Evolutionary conservation across 1,140 invertebrate genomes (phyloP).

Genomic region (Teleogryllus occipitalis): DNA sequence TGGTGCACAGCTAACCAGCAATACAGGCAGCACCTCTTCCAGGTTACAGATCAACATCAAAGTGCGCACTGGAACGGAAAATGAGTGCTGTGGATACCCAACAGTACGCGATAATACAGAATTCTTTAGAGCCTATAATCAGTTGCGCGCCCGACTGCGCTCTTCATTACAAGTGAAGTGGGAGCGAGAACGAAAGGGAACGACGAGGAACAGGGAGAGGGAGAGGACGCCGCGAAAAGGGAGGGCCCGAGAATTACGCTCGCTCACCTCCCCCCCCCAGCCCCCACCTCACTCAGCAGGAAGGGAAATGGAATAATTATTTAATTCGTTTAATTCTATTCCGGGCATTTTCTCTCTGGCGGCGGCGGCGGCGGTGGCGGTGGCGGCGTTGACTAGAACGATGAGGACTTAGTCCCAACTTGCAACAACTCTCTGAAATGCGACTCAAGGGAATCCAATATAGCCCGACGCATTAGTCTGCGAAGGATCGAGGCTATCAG

Average conservation of each 20-base stretch:
- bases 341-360: not conserved
- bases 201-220: not conserved
- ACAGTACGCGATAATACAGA: slow-evolving; percentile 4
- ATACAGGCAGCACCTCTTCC: not conserved
- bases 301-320: not conserved
- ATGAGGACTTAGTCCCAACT: not conserved
- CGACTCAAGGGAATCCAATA: not conserved
- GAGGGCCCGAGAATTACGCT: not conserved
- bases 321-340: slow-evolving; percentile 6
- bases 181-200: not conserved
- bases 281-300: not conserved
- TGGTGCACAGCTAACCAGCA: not conserved
- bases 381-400: too few species aligned
- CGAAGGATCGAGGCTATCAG: not conserved
- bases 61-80: not conserved
- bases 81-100: not conserved
- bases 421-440: not conserved
- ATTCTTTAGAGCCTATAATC: slow-evolving; percentile 5
- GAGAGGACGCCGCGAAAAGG: not conserved
- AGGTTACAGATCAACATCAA: slow-evolving; percentile 4
- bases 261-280: too few species aligned
- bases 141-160: not conserved
- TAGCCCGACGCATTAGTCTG: not conserved
- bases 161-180: not conserved
- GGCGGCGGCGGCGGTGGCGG: too few species aligned